A percentile compares a stretch with the other conserved stretches of the same genome.
Evolutionary conservation across 2,113 vertebrate genomes (phyloP).

Genomic region (Burhinus oedicnemus): DNA sequence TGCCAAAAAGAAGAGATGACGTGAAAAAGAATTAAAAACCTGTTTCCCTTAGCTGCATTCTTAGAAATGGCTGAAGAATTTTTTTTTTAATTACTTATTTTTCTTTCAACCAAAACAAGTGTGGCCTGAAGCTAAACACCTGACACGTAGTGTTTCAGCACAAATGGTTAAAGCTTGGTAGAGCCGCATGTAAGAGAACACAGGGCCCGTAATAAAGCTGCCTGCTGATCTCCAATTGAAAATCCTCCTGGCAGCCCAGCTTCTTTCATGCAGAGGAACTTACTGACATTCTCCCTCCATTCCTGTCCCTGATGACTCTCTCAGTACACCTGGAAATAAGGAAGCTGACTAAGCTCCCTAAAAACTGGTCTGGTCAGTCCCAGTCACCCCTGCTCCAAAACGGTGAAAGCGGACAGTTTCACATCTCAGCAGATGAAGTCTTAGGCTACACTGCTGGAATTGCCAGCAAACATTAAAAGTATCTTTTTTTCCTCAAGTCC

Average conservation of each 20-base stretch:
- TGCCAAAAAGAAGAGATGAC: neutral
- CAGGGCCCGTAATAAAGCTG: neutral
- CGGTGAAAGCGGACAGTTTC: neutral
- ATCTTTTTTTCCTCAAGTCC: rapidly evolving
- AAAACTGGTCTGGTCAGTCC: neutral
- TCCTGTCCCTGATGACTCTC: neutral
- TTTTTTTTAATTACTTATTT: neutral
- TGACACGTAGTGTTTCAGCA: neutral
- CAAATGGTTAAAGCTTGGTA: neutral
- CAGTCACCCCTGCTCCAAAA: neutral
- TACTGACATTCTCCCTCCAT: neutral
- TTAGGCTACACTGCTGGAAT: neutral
- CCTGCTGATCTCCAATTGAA: neutral
- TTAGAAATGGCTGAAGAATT: neutral
- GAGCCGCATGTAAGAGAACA: neutral
- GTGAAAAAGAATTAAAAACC: neutral
- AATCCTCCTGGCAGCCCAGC: neutral
- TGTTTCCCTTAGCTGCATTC: neutral
- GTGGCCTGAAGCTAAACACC: constrained; percentile 33
- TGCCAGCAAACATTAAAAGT: neutral
- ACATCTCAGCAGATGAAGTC: neutral
- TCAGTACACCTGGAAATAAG: neutral
- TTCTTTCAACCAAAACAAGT: neutral
- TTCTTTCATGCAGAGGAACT: neutral
- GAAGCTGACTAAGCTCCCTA: neutral